phyloP scores from a whole-genome alignment of 2,113 vertebrate species.

The Marmota monax region DNA sequence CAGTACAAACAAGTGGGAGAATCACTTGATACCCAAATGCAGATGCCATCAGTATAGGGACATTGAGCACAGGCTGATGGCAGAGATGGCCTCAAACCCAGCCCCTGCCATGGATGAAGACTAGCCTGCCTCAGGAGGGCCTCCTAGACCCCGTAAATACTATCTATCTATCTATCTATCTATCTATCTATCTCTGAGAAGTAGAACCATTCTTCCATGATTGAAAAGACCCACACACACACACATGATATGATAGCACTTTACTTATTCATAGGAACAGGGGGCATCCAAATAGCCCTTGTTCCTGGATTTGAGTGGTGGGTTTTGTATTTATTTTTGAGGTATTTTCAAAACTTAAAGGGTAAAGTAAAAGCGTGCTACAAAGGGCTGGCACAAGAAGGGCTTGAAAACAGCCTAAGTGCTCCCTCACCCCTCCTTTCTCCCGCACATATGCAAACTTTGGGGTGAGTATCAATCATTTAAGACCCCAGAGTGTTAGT shows the following conservation, averaged over 20 bases:
- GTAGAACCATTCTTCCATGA: neutral
- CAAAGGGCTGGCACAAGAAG: neutral
- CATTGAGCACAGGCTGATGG: conserved; percentile 55
- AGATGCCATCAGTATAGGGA: conserved; percentile 63
- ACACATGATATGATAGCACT: neutral
- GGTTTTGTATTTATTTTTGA: conserved; percentile 30
- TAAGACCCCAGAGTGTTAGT: neutral
- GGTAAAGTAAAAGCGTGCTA: neutral
- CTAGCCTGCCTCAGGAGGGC: neutral
- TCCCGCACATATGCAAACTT: neutral
- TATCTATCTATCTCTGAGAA: neutral
- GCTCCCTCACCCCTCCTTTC: neutral
- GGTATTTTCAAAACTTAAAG: conserved; percentile 3
- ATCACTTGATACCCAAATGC: conserved; percentile 68
- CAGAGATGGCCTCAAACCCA: conserved; percentile 53
- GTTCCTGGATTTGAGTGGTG: neutral
- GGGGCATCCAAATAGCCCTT: neutral
- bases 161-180: neutral
- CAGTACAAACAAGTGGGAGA: conserved; percentile 2
- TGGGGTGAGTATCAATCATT: neutral
- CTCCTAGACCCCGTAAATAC: neutral
- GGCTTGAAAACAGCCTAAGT: neutral
- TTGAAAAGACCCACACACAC: neutral
- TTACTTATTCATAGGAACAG: neutral
- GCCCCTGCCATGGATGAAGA: neutral